phyloP scores from a whole-genome alignment of 35 echinoderm and acorn worm species.

The Ophioderma brevispina region DNA sequence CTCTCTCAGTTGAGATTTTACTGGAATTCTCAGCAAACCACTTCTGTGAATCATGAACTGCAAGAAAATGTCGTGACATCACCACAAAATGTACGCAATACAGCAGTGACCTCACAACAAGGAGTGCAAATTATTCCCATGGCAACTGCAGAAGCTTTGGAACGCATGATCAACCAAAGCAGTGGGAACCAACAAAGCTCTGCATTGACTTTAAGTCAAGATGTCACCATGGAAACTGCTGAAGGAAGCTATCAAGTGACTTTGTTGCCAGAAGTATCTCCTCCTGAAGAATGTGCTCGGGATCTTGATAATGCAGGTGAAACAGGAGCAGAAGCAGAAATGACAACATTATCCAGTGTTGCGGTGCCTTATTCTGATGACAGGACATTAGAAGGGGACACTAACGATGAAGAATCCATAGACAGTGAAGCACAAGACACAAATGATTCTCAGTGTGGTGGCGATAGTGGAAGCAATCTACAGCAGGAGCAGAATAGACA shows the following conservation, averaged over 20 bases:
- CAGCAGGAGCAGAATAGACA: no score
- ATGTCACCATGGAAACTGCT: neutral
- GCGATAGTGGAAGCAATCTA: no score
- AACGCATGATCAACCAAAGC: neutral
- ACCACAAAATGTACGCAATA: no score
- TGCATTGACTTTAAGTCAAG: neutral
- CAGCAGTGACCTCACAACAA: neutral
- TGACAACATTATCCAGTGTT: neutral
- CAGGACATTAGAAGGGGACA: neutral
- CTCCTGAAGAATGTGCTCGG: neutral
- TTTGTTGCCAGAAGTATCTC: neutral
- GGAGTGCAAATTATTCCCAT: neutral
- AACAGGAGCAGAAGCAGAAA: neutral
- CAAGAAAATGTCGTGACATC: neutral
- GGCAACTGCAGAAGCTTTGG: neutral
- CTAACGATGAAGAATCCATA: no score
- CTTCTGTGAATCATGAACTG: no score
- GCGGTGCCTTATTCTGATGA: neutral
- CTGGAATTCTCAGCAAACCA: neutral
- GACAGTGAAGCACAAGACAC: no score
- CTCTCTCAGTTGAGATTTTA: constrained; percentile 39
- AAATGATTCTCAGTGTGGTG: no score
- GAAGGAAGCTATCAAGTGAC: neutral
- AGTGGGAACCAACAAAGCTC: neutral
- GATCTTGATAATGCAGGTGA: neutral